Base-by-base conservation (phyloP, 92 coral and sea anemone genomes). In the Palythoa caribaeorum region DNA sequence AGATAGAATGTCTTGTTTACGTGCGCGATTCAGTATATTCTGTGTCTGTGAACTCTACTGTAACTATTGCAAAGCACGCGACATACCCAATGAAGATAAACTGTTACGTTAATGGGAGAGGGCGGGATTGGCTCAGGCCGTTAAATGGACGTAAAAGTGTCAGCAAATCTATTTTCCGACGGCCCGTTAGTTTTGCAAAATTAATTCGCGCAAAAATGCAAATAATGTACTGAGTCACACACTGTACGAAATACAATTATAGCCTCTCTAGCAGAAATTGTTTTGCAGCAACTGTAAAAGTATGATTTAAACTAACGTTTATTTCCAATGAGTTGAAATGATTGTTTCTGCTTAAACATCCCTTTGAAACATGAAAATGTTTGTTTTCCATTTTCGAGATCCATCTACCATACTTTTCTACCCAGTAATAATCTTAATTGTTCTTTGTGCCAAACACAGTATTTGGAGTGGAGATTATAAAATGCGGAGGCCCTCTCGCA, bases 341-440 rank as follows among this genome's bases (percentile, higher is more conserved):
- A 5, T 39, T 1, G 59, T 74, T 65, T 50, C 55, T 85, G 20
- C 14, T 85, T 9, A 59, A 14, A 60, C 83, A 85, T 39, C 74
- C 28, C 37, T 85, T 85, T 8, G 74, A 55, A 9, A 85, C 72
- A 37, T 85, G 89, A 19, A 37, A 87, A 62, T 78, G 77, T n/a
- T 88, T 88, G 87, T 88, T 88, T 28, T 88, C 90, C 62, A 80
- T 54, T 71, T 80, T 80, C 11, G 73, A 65, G 20, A 79, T 39
- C 90, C 90, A 88, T 52, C 59, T 85, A 17, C 28, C 79, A 57
- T 53, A 38, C 57, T 85, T 85, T 12, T 52, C 87, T 4, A 52
- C 66, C 40, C 38, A 79, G 75, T 79, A 71, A 70, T 78, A 28
- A 59, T 88, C 90, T 19, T 71, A n/a, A n/a, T n/a, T n/a, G 73